phyloP scores from a whole-genome alignment of 2,888 invertebrate genomes.

The Synergus japonicus region DNA sequence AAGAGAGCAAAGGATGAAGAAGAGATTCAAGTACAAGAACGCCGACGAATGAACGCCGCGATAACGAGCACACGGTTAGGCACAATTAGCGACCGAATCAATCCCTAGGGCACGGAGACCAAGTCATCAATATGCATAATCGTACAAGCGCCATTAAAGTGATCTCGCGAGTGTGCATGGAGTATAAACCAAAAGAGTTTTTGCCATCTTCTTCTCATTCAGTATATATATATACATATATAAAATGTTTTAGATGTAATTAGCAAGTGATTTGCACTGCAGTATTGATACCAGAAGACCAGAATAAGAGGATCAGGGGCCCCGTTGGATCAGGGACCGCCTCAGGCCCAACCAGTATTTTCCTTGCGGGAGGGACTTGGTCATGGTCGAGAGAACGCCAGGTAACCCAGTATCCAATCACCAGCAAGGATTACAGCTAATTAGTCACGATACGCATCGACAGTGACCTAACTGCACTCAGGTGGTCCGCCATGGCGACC shows the following conservation, averaged over 20 bases:
- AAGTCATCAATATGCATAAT: constrained; percentile 69
- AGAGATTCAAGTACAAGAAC: constrained; percentile 50
- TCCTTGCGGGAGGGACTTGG: constrained; percentile 66
- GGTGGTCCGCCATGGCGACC: constrained; percentile 53
- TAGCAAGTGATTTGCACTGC: constrained; percentile 66
- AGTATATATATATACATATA: constrained; percentile 11
- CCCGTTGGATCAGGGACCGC: constrained; percentile 41
- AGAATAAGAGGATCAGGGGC: constrained; percentile 38
- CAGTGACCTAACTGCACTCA: constrained; percentile 54
- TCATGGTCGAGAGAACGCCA: constrained; percentile 63
- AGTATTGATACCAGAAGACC: constrained; percentile 54
- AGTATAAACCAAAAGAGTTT: constrained; percentile 47
- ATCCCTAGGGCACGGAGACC: constrained; percentile 58
- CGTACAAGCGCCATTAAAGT: constrained; percentile 65
- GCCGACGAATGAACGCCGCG: constrained; percentile 57
- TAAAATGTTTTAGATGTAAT: constrained; percentile 65
- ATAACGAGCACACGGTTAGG: constrained; percentile 64
- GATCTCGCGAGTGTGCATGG: background rate
- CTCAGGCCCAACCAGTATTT: constrained; percentile 56
- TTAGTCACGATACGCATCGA: constrained; percentile 66
- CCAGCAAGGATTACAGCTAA: constrained; percentile 64
- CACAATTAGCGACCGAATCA: constrained; percentile 70
- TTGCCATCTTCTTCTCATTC: constrained; percentile 35
- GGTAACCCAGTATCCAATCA: constrained; percentile 65
- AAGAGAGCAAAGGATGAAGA: constrained; percentile 52